Base-by-base conservation (phyloP, 1,140 invertebrate genomes). In the Halotydeus destructor region DNA sequence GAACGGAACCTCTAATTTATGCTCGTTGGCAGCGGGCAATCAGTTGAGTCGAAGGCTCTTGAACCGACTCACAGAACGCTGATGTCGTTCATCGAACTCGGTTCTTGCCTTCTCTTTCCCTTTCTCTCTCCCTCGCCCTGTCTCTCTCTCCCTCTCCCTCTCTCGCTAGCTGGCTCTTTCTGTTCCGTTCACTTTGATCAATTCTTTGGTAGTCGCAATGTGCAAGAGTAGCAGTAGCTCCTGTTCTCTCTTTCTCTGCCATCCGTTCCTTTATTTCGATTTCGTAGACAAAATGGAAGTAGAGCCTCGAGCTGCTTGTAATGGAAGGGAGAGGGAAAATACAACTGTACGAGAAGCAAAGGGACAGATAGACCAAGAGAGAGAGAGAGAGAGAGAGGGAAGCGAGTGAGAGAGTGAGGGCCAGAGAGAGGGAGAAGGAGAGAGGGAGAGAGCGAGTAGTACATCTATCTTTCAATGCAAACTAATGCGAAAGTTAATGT, bases 311-410 rank as follows among this genome's bases (percentile, higher is more conserved):
- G 19, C 4, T 33, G 14, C 27, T 28, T 8, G 30, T 26, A 24
- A 43, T 43, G 41, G 23, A 38, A 22, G 22, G 27, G 14, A 28
- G 14, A n/a, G n/a, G 27, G 14, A n/a, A 28, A 28, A 28, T 9
- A n/a, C 8, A 28, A 28, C 8, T 9, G 19, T n/a, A 33, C 5
- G 31, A 33, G 14, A 19, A 33, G 14, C n/a, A 33, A 8, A 28
- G 27, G 14, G 27, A 12, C 14, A 33, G 31, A 12, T 16, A 33
- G 31, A 33, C n/a, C 14, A 33, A 5, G 31, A 12, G 31, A 33
- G 12, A 33, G 31, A 16, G 31, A 5, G 31, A 5, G 31, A 5
- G 31, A 33, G 31, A 33, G 19, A 33, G 14, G 31, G 31, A 16
- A 33, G 19, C 14, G 19, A 16, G n/a, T 16, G 19, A 16, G 19